Percentiles rank a stretch among this genome's conserved stretches.
phyloP scores from a whole-genome alignment of 92 coral and sea anemone species.

The Zoanthus solanderi region DNA sequence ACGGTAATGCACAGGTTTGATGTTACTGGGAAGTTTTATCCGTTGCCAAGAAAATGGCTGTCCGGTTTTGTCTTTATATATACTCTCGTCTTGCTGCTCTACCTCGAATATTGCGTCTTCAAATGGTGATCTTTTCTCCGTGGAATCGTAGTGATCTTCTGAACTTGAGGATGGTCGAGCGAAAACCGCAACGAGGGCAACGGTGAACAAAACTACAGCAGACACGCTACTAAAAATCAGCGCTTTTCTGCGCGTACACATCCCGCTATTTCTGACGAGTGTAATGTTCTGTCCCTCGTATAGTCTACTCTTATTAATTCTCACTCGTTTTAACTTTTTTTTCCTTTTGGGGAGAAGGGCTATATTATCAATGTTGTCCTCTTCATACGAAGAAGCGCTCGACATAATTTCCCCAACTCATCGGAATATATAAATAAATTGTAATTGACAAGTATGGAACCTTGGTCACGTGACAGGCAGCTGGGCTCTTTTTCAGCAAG shows the following conservation, averaged over 20 bases:
- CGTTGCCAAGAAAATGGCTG: conserved; percentile 53
- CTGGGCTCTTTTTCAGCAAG: not conserved
- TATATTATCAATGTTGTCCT: conserved; percentile 76
- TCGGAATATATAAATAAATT: conserved; percentile 29
- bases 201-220: conserved; percentile 69
- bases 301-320: conserved; percentile 60
- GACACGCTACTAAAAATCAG: conserved; percentile 68
- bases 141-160: conserved; percentile 59
- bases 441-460: conserved; percentile 34
- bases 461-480: conserved; percentile 38
- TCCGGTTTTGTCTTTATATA: conserved; percentile 43
- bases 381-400: conserved; percentile 50
- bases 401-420: conserved; percentile 44
- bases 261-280: conserved; percentile 40
- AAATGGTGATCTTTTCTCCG: conserved; percentile 55
- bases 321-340: conserved; percentile 54
- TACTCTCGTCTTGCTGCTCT: conserved; percentile 9
- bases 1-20: conserved; percentile 73
- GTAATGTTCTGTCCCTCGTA: conserved; percentile 47
- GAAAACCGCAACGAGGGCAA: conserved; percentile 75
- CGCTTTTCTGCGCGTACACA: conserved; percentile 77
- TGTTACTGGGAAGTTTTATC: conserved; percentile 73
- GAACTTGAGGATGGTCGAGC: conserved; percentile 83
- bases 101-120: conserved; percentile 52
- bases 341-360: conserved; percentile 80